phyloP scores from a whole-genome alignment of 2,797 vertebrate genomes.

The Scarus forsteni region DNA sequence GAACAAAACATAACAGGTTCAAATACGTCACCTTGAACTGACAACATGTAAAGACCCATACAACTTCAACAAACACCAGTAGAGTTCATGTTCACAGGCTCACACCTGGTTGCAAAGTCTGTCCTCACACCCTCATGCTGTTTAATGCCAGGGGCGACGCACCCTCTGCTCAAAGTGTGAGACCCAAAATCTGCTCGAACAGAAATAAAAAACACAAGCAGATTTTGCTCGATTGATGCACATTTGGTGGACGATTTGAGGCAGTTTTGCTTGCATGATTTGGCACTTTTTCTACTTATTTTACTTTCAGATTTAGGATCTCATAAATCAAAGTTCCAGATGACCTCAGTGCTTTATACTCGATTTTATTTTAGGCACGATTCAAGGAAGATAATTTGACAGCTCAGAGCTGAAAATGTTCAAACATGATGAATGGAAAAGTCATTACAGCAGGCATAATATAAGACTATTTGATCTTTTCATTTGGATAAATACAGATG shows the following conservation, averaged over 20 bases:
- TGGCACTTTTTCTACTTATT: neutral
- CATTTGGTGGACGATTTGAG: too few species aligned
- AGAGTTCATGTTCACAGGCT: neutral
- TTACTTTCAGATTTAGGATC: neutral
- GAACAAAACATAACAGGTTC: too few species aligned
- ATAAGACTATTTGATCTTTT: neutral
- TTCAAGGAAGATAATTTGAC: neutral
- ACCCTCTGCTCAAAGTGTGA: neutral
- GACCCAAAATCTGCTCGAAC: neutral
- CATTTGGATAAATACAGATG: constrained; percentile 14
- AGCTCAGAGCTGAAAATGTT: constrained; percentile 3
- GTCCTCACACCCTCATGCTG: neutral
- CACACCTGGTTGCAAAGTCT: neutral
- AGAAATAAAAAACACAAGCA: neutral
- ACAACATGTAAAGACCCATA: neutral
- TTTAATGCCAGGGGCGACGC: neutral
- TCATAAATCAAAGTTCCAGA: neutral
- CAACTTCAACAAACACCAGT: neutral
- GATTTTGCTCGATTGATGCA: too few species aligned
- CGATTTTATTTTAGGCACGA: neutral
- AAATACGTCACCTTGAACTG: too few species aligned
- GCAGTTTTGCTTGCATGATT: too few species aligned
- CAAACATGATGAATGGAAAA: constrained; percentile 5
- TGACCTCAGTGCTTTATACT: neutral
- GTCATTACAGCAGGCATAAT: neutral